These are phyloP conservation scores for Meloidogyne hapla DNA, from an alignment of 1,140 invertebrate species.

Conservation along the genomic window DNA sequence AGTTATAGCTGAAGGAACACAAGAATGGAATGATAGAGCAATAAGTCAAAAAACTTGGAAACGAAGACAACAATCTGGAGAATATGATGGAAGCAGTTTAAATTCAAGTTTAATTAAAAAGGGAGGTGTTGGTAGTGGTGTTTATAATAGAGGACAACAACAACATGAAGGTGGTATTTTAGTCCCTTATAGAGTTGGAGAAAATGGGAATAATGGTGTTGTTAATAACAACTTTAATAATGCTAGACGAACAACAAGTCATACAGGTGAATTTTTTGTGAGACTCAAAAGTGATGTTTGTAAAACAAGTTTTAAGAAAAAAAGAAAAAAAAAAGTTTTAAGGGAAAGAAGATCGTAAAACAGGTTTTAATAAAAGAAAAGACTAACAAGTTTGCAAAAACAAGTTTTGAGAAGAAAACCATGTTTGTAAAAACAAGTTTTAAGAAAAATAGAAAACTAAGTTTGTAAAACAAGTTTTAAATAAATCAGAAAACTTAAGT, in stretches of 20 bases:
- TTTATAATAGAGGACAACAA: neutral
- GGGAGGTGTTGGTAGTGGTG: neutral
- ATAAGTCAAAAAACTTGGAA: slow-evolving; percentile 62
- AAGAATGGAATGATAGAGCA: slow-evolving; percentile 54
- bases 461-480: neutral
- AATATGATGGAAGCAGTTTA: slow-evolving; percentile 56
- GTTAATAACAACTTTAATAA: neutral
- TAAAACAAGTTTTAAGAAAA: neutral
- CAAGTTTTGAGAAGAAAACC: no score
- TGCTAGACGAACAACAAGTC: neutral
- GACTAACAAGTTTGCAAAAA: no score
- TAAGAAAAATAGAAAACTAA: neutral
- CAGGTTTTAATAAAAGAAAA: no score
- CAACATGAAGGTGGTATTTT: neutral
- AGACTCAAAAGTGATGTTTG: neutral
- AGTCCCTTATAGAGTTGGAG: neutral
- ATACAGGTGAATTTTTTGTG: neutral
- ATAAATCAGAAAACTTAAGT: slow-evolving; percentile 1
- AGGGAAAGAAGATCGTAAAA: neutral
- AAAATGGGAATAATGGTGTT: slow-evolving; percentile 3
- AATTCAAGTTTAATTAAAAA: slow-evolving; percentile 39
- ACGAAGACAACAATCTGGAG: slow-evolving; percentile 59
- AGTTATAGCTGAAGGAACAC: slow-evolving; percentile 46
- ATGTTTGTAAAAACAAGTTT: neutral
- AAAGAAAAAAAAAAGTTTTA: no score